A percentile compares a stretch with the other conserved stretches of the same genome.
phyloP scores from a whole-genome alignment of 1,140 invertebrate genomes.

The Rhopalosiphum padi region DNA sequence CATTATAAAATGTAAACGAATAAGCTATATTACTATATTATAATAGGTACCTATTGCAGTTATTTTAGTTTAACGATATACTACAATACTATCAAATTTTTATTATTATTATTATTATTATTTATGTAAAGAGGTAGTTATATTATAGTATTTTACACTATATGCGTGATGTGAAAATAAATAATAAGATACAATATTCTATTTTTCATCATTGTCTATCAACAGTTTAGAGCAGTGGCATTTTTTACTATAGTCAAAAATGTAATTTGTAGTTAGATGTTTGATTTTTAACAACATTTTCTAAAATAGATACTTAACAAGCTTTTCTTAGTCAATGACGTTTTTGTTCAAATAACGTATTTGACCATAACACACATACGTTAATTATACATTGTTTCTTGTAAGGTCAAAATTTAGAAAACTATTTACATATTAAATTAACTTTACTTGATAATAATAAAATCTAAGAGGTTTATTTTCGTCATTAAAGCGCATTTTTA shows the following conservation, averaged over 20 bases:
- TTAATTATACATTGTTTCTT: conserved; percentile 8
- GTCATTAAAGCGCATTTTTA: neutral
- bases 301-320: neutral
- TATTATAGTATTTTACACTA: no score
- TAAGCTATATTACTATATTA: no score
- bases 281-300: neutral
- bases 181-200: neutral
- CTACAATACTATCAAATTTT: no score
- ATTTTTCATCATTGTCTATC: neutral
- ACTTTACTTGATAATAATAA: neutral
- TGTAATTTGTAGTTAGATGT: neutral
- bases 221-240: neutral
- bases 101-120: no score
- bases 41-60: no score
- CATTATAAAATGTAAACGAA: neutral
- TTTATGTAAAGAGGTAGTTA: no score
- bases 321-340: neutral
- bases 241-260: neutral
- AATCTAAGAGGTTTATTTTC: neutral
- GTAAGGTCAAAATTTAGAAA: neutral
- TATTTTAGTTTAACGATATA: no score
- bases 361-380: neutral
- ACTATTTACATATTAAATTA: neutral
- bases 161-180: no score
- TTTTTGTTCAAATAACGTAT: neutral